phyloP scores from a whole-genome alignment of 2,888 invertebrate species.

The Erebia palarica region DNA sequence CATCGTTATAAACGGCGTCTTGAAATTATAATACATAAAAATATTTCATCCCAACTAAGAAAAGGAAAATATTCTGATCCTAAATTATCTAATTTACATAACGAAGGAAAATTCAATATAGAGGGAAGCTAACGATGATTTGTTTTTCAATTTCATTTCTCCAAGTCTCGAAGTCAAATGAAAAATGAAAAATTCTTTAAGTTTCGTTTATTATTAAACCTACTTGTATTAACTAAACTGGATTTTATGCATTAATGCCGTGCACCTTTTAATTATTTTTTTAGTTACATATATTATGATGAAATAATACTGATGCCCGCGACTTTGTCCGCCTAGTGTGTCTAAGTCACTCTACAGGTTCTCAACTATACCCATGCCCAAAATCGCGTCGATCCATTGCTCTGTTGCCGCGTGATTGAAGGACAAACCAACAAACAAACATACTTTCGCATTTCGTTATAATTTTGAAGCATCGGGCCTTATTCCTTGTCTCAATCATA shows the following conservation, averaged over 20 bases:
- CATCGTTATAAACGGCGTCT: background rate
- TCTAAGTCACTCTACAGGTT: too few species aligned
- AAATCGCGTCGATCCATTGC: too few species aligned
- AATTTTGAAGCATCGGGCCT: too few species aligned
- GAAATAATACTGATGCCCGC: too few species aligned
- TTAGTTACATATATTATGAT: too few species aligned
- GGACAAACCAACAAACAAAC: too few species aligned
- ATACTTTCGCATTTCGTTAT: too few species aligned
- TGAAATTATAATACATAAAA: slow-evolving; percentile 9
- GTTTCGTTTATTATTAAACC: slow-evolving; percentile 11
- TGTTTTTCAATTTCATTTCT: slow-evolving; percentile 36
- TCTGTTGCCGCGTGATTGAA: too few species aligned
- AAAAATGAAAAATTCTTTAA: slow-evolving; percentile 42
- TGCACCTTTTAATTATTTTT: too few species aligned
- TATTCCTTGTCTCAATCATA: too few species aligned
- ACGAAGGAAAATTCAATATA: slow-evolving; percentile 26
- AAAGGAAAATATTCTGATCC: slow-evolving; percentile 13
- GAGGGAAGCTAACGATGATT: slow-evolving; percentile 38
- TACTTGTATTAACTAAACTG: background rate
- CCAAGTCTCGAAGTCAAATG: slow-evolving; percentile 32
- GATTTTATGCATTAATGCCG: background rate
- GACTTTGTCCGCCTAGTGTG: too few species aligned
- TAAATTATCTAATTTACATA: slow-evolving; percentile 29
- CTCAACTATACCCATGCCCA: too few species aligned
- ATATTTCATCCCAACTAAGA: background rate